Percentiles rank a stretch among this genome's conserved stretches.
phyloP scores from a whole-genome alignment of 2,888 invertebrate genomes.

The Agrypnus murinus region DNA sequence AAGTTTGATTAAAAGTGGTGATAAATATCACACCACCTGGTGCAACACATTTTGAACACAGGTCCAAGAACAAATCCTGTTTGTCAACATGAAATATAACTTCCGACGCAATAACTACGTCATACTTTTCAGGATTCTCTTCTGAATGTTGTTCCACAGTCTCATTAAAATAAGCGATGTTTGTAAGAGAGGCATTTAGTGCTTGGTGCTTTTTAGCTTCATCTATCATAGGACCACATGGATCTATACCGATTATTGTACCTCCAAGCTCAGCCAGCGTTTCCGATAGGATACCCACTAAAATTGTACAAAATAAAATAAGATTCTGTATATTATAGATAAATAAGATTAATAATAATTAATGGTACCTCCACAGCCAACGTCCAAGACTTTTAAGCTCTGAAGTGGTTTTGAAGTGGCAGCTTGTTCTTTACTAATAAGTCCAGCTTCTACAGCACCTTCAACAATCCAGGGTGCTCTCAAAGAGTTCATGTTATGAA shows the following conservation, averaged over 20 bases:
- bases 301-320: too few relatives aligned
- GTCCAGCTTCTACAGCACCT: not conserved
- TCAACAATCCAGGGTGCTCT: not conserved
- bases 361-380: not conserved
- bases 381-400: not conserved
- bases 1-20: not conserved
- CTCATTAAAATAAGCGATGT: too few relatives aligned
- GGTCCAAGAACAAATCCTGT: not conserved
- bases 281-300: not conserved
- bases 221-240: not conserved
- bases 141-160: not conserved
- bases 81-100: not conserved
- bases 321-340: not conserved
- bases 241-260: not conserved
- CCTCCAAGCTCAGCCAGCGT: not conserved
- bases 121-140: not conserved
- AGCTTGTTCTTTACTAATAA: not conserved
- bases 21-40: not conserved
- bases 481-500: too few relatives aligned
- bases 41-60: not conserved
- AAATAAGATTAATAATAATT: not conserved
- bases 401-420: not conserved
- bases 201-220: not conserved
- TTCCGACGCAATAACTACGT: conserved; percentile 1
- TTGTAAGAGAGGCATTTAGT: not conserved